phyloP scores from a whole-genome alignment of 2,113 vertebrate genomes.

The Apodemus sylvaticus region DNA sequence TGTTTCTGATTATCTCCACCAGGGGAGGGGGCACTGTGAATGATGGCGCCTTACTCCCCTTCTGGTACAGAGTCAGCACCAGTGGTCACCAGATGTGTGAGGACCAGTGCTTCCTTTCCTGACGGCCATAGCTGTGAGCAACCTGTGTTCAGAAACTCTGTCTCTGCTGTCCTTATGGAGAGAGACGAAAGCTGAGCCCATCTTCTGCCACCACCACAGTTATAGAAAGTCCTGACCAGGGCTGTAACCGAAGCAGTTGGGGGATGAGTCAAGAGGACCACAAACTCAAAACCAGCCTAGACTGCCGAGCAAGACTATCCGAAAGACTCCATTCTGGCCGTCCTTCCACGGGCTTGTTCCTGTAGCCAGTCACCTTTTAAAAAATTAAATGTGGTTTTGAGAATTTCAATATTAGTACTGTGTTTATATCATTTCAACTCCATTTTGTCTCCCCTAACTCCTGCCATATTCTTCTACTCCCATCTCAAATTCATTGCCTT shows the following conservation, averaged over 20 bases:
- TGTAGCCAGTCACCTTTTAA: neutral
- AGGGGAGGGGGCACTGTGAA: conserved; percentile 44
- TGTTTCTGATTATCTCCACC: conserved; percentile 47
- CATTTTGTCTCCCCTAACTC: neutral
- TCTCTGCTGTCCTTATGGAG: neutral
- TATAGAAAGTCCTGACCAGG: neutral
- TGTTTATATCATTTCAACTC: neutral
- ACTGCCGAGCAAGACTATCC: neutral
- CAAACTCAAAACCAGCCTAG: neutral
- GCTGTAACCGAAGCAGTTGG: neutral
- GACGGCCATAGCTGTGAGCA: neutral
- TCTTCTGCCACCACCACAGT: fast-evolving
- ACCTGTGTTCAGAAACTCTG: neutral
- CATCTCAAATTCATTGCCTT: neutral
- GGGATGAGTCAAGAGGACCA: too few species aligned
- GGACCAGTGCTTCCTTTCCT: neutral
- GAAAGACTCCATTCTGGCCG: neutral
- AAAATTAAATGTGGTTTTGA: neutral
- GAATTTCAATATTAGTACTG: neutral
- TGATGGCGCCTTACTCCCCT: neutral
- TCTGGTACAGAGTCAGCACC: neutral
- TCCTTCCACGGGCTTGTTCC: neutral
- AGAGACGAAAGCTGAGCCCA: neutral
- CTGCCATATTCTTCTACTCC: neutral
- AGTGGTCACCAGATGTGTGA: conserved; percentile 41